Conservation (phyloP, 2,888 invertebrate species). For the Lasioglossum figueresi region DNA sequence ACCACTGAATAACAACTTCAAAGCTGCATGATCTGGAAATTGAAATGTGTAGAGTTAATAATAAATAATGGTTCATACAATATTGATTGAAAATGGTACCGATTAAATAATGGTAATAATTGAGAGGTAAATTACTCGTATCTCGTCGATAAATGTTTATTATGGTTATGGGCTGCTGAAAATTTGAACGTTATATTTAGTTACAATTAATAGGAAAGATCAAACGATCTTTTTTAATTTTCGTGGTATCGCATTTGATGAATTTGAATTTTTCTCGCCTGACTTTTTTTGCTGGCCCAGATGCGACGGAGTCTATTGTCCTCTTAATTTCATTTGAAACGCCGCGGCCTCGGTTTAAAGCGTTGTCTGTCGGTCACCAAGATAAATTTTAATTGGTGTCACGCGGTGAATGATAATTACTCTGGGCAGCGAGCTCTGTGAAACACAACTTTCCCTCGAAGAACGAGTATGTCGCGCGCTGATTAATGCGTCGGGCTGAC, state of each 20-base stretch:
- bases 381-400: slow-evolving; percentile 40
- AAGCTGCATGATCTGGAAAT: not conserved
- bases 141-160: not conserved
- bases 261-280: not conserved
- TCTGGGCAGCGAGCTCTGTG: slow-evolving; percentile 1
- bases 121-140: not conserved
- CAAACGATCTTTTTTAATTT: not conserved
- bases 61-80: not conserved
- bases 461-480: slow-evolving; percentile 40
- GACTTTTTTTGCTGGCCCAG: not conserved
- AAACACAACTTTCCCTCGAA: slow-evolving; percentile 28
- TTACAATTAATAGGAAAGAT: not conserved
- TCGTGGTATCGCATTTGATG: not conserved
- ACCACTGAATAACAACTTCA: not conserved
- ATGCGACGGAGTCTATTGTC: not conserved
- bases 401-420: slow-evolving; percentile 31
- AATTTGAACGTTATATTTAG: not conserved
- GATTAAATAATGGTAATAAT: not conserved
- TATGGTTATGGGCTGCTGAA: not conserved
- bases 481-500: slow-evolving; percentile 44
- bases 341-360: not conserved
- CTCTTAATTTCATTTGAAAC: not conserved
- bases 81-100: not conserved
- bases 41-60: not conserved
- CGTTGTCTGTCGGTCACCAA: not conserved